Base-by-base conservation (phyloP, 2,797 vertebrate genomes). In the Serranus cabrilla region DNA sequence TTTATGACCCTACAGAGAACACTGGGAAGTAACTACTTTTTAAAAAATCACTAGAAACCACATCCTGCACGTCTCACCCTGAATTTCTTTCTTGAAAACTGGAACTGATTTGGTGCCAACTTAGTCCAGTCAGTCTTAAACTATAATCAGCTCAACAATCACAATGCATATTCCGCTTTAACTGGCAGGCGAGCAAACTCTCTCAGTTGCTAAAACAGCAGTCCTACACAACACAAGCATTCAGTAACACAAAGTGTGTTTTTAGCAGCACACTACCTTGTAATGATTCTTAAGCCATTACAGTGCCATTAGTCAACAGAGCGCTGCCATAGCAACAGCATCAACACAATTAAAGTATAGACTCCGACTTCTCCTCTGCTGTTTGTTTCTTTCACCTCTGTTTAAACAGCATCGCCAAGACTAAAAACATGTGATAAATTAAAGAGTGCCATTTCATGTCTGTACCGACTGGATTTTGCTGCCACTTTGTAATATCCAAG, bases 271-370 rank as follows among this genome's bases (percentile, higher is more conserved):
- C 27, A 37, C 49, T 39, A 34, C 39, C 52, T 27, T 56, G 11
- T 45, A 23, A 16, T 72, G 46, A 76, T 40, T 77, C 70, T 62
- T 52, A 73, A 66, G 40, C 68, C 47, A 43, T 80, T 73, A 81
- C 43, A 59, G 49, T 73, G 52, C 64, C 49, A 75, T 71, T 71
- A 77, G 63, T 81, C 42, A 78, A 86, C 71, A 64, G 7, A 21
- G 60, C 8, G 71, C 66, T 87, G 86, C 81, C 70, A 91, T 84
- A 69, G 86, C 79, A 87, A 93, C 85, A 60, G 43, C 21, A 57
- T 63, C 71, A 87, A 87, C 81, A 85, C 10, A 71, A 74, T 65
- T 68, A 55, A 71, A 60, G 74, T 57, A 76, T 46, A 62, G 9
- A 64, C 21, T 64, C 27, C 23, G 2, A 57, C 58, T 49, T 74